phyloP scores from a whole-genome alignment of 2,113 vertebrate species.

The Lota lota region DNA sequence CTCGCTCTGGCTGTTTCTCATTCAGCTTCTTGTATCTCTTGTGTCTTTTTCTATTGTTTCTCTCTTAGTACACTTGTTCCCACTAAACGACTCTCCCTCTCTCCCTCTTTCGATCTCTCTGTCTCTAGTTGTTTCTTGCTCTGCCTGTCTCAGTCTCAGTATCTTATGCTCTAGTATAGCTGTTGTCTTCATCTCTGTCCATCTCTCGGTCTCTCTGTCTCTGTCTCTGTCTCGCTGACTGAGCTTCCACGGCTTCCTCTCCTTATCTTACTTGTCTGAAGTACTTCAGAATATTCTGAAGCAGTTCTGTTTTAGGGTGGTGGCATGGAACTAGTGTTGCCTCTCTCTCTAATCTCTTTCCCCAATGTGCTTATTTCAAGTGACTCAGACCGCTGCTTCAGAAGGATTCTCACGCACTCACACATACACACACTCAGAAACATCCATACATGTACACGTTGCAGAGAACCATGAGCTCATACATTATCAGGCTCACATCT shows the following conservation, averaged over 20 bases:
- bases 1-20: not conserved
- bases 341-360: constrained; percentile 84
- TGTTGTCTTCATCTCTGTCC: constrained; percentile 5
- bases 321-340: constrained; percentile 99
- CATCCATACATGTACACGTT: not conserved
- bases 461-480: not conserved
- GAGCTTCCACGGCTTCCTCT: constrained; percentile 89
- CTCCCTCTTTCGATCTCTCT: too few species aligned
- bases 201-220: constrained; percentile 22
- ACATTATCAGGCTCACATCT: not conserved
- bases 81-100: too few species aligned
- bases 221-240: constrained; percentile 70
- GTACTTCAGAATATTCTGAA: constrained; percentile 99
- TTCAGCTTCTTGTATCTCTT: not conserved
- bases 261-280: constrained; percentile 67
- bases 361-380: constrained; percentile 84
- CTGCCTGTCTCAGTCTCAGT: constrained; percentile 6
- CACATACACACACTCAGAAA: not conserved
- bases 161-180: not conserved
- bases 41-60: too few species aligned
- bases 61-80: too few species aligned
- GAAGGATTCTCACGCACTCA: constrained; percentile 74
- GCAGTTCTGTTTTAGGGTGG: constrained; percentile 99
- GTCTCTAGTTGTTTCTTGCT: not conserved
- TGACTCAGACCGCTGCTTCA: constrained; percentile 89